These are phyloP conservation scores for Drosophila kikkawai DNA, from an alignment of 1,140 invertebrate genomes.

Conservation along the genomic window DNA sequence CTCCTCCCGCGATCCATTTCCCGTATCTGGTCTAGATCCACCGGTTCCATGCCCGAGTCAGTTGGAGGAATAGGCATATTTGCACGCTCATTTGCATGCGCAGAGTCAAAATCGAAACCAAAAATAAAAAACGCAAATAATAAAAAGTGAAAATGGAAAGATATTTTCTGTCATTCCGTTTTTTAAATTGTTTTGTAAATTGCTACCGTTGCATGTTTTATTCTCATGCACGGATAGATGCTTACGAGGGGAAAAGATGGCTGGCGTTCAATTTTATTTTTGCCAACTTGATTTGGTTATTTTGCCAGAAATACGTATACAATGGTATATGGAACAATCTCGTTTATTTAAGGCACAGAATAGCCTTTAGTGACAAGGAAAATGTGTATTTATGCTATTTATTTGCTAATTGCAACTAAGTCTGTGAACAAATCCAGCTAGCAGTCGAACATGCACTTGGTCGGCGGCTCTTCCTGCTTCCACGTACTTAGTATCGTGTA, in stretches of 20 bases:
- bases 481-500: background rate
- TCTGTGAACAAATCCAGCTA: conserved; percentile 2
- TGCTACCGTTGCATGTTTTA: conserved; percentile 45
- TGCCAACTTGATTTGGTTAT: background rate
- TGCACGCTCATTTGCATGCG: conserved; percentile 79
- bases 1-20: background rate
- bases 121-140: conserved; percentile 5
- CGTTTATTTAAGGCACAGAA: conserved; percentile 47
- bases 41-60: conserved; percentile 9
- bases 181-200: conserved; percentile 25
- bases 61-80: conserved; percentile 34
- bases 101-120: conserved; percentile 19
- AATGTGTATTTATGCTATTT: conserved; percentile 12
- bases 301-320: conserved; percentile 2
- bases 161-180: conserved; percentile 61
- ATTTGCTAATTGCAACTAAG: background rate
- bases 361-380: conserved; percentile 38
- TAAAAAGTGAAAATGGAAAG: conserved; percentile 69
- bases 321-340: background rate
- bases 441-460: conserved; percentile 9
- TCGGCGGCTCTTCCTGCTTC: conserved; percentile 18
- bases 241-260: conserved; percentile 31
- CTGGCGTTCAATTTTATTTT: conserved; percentile 18
- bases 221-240: conserved; percentile 56
- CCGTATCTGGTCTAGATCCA: conserved; percentile 40